Evolutionary conservation across 2,888 invertebrate species (phyloP).

Genomic region (Neuroscelio doddi): DNA sequence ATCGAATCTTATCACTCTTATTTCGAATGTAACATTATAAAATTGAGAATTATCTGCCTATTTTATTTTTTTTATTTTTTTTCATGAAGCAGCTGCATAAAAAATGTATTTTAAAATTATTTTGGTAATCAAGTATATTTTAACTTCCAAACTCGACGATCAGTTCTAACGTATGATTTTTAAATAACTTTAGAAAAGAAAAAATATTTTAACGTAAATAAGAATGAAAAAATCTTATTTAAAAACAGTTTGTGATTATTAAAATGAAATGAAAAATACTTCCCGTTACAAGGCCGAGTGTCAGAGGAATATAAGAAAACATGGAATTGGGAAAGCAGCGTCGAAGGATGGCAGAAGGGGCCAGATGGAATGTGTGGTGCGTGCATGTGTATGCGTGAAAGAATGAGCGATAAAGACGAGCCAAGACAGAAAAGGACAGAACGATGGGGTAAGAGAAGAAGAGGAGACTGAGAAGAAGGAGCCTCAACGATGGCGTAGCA

Average conservation of each 20-base stretch:
- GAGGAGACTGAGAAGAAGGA: slow-evolving; percentile 44
- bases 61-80: no score
- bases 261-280: slow-evolving; percentile 37
- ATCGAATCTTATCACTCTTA: no score
- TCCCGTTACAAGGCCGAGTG: slow-evolving; percentile 44
- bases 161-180: no score
- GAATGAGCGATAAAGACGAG: slow-evolving; percentile 42
- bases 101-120: no score
- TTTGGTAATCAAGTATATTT: no score
- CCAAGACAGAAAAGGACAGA: slow-evolving; percentile 31
- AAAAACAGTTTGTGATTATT: slow-evolving; percentile 16
- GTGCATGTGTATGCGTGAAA: slow-evolving; percentile 32
- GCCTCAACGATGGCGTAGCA: slow-evolving; percentile 50
- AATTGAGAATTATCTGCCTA: no score
- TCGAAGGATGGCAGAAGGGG: slow-evolving; percentile 35
- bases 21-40: no score
- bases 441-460: slow-evolving; percentile 40
- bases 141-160: no score
- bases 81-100: no score
- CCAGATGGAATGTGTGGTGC: slow-evolving; percentile 30
- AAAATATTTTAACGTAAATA: slow-evolving; percentile 14
- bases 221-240: slow-evolving; percentile 4
- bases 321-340: slow-evolving; percentile 49
- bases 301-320: slow-evolving; percentile 42
- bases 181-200: no score